phyloP scores from a whole-genome alignment of 1,140 invertebrate species.

The Telenomus remus region DNA sequence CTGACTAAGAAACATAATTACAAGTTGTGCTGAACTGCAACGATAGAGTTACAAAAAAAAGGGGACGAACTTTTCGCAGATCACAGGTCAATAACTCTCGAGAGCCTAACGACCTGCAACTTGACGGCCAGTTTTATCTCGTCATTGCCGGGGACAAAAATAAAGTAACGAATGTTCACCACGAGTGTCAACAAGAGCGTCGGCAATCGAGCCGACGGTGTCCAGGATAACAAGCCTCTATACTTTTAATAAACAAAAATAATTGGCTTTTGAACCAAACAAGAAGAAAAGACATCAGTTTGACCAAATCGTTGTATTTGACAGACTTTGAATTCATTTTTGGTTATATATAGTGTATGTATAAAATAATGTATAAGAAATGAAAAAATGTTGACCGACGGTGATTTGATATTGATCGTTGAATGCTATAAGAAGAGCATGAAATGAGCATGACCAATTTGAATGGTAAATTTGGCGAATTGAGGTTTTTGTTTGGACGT shows the following conservation, averaged over 20 bases:
- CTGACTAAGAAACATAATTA: not conserved
- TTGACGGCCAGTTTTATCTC: constrained; percentile 11
- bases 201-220: constrained; percentile 32
- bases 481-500: not conserved
- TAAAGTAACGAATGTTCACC: constrained; percentile 33
- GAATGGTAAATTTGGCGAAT: constrained; percentile 22
- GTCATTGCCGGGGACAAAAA: constrained; percentile 25
- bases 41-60: too few species aligned
- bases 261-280: constrained; percentile 17
- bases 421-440: constrained; percentile 13
- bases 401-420: constrained; percentile 12
- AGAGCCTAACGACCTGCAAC: constrained; percentile 6
- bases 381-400: not conserved
- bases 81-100: constrained; percentile 8
- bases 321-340: too few species aligned
- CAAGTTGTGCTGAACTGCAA: not conserved
- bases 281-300: too few species aligned
- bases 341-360: too few species aligned
- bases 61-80: not conserved
- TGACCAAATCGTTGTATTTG: too few species aligned
- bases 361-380: too few species aligned
- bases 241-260: constrained; percentile 49
- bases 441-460: constrained; percentile 35
- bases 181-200: constrained; percentile 43
- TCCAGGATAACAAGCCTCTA: constrained; percentile 41